Evolutionary conservation across 1,140 invertebrate species (phyloP).

Genomic region (Megalopta genalis): DNA sequence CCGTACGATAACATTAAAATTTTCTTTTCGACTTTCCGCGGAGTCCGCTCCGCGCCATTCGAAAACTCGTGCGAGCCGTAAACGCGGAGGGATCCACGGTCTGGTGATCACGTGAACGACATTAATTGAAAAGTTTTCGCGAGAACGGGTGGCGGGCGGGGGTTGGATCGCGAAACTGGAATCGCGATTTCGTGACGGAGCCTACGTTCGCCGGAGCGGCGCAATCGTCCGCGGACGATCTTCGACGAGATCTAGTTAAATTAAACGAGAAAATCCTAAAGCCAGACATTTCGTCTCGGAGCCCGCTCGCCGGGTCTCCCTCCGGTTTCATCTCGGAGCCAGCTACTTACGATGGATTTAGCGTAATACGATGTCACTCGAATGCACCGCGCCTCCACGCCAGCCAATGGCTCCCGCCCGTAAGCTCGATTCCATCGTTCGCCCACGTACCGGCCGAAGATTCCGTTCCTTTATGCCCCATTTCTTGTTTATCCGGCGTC

Average conservation of each 20-base stretch:
- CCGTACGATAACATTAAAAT: too few relatives aligned
- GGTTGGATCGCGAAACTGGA: too few relatives aligned
- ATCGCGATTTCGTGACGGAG: too few relatives aligned
- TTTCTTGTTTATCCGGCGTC: constrained; percentile 13
- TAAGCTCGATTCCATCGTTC: constrained; percentile 1
- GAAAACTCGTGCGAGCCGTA: too few relatives aligned
- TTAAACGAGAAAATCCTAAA: constrained; percentile 47
- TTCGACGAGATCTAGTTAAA: constrained; percentile 43
- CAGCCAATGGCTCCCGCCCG: neutral
- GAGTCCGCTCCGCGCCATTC: too few relatives aligned
- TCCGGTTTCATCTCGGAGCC: constrained; percentile 25
- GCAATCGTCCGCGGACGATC: neutral
- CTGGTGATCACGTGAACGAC: too few relatives aligned
- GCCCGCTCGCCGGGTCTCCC: neutral
- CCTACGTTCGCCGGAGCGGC: too few relatives aligned
- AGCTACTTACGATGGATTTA: constrained; percentile 42
- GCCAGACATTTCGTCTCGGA: constrained; percentile 6
- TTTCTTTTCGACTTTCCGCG: too few relatives aligned
- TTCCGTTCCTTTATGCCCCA: constrained; percentile 2
- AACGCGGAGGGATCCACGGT: too few relatives aligned
- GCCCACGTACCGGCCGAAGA: neutral
- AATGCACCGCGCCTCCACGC: neutral
- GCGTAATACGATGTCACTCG: constrained; percentile 30
- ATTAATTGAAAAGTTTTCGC: too few relatives aligned
- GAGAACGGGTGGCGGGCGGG: too few relatives aligned